Evolutionary conservation across 2,888 invertebrate genomes (phyloP).

Genomic region (Galerucella nymphaeae): DNA sequence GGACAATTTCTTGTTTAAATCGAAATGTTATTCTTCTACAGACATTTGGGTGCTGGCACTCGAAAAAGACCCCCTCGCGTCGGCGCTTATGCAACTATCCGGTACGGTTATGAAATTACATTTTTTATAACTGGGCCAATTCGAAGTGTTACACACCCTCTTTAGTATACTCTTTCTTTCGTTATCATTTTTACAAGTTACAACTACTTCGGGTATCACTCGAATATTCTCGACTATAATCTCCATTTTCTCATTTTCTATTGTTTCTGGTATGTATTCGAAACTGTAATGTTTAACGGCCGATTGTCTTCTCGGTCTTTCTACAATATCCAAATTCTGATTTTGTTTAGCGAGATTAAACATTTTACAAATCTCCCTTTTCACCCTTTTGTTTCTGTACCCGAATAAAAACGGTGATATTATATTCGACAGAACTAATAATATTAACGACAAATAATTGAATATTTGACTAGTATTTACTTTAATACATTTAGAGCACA

Average conservation of each 20-base stretch:
- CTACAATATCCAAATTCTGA: slow-evolving; percentile 29
- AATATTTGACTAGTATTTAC: slow-evolving; percentile 64
- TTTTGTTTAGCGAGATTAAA: slow-evolving; percentile 58
- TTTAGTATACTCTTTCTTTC: slow-evolving; percentile 62
- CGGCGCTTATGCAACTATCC: slow-evolving; percentile 60
- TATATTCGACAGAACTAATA: slow-evolving; percentile 72
- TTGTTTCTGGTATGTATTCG: slow-evolving; percentile 43
- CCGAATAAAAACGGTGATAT: slow-evolving; percentile 83
- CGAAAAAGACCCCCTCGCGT: slow-evolving; percentile 63
- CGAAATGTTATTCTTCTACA: slow-evolving; percentile 54
- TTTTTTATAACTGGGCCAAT: slow-evolving; percentile 59
- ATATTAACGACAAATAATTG: slow-evolving; percentile 68
- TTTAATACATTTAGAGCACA: slow-evolving; percentile 55
- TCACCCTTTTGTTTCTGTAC: slow-evolving; percentile 77
- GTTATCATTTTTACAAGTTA: slow-evolving; percentile 58
- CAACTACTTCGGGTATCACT: slow-evolving; percentile 58
- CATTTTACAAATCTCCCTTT: slow-evolving; percentile 68
- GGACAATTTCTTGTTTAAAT: not conserved
- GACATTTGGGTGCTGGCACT: slow-evolving; percentile 65
- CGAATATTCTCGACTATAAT: slow-evolving; percentile 39
- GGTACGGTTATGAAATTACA: slow-evolving; percentile 63
- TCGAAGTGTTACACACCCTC: slow-evolving; percentile 59
- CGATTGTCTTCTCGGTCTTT: slow-evolving; percentile 36
- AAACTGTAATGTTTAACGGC: slow-evolving; percentile 41
- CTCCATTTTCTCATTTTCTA: slow-evolving; percentile 41